Evolutionary conservation across 1,140 invertebrate species (phyloP).

Genomic region (Oedothorax gibbosus): DNA sequence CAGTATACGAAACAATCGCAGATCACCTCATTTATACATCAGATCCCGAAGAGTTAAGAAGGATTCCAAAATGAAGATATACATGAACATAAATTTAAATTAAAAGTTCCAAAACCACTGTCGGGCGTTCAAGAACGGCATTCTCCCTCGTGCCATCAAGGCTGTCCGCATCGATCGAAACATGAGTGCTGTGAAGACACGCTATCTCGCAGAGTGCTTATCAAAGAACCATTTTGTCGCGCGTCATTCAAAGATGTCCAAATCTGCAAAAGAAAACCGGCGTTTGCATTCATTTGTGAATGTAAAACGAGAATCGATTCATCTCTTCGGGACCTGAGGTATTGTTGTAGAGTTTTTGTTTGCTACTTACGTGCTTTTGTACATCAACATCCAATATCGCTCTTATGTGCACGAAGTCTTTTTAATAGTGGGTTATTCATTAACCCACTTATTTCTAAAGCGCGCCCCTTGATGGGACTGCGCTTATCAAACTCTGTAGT

Average conservation of each 20-base stretch:
- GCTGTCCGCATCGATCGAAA: constrained; percentile 29
- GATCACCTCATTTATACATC: background rate
- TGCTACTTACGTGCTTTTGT: too few relatives aligned
- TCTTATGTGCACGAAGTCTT: too few relatives aligned
- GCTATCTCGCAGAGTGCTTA: constrained; percentile 39
- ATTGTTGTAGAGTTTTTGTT: too few relatives aligned
- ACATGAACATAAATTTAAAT: constrained; percentile 19
- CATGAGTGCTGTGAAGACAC: constrained; percentile 42
- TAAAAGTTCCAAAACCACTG: background rate
- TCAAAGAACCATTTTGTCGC: constrained; percentile 33
- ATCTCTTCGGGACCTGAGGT: constrained; percentile 35
- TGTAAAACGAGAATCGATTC: constrained; percentile 23
- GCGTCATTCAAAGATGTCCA: constrained; percentile 2
- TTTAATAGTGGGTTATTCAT: too few relatives aligned
- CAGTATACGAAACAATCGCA: background rate
- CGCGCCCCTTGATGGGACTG: too few relatives aligned
- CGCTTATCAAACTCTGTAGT: too few relatives aligned
- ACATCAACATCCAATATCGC: too few relatives aligned
- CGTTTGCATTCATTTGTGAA: constrained; percentile 31
- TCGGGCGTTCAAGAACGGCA: constrained; percentile 15
- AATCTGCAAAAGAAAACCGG: constrained; percentile 3
- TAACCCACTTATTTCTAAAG: too few relatives aligned
- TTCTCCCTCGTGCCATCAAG: constrained; percentile 15
- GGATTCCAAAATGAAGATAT: constrained; percentile 17
- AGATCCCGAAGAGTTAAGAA: constrained; percentile 32